Evolutionary conservation across 1,140 invertebrate genomes (phyloP).

Genomic region (Acromyrmex charruanus): DNA sequence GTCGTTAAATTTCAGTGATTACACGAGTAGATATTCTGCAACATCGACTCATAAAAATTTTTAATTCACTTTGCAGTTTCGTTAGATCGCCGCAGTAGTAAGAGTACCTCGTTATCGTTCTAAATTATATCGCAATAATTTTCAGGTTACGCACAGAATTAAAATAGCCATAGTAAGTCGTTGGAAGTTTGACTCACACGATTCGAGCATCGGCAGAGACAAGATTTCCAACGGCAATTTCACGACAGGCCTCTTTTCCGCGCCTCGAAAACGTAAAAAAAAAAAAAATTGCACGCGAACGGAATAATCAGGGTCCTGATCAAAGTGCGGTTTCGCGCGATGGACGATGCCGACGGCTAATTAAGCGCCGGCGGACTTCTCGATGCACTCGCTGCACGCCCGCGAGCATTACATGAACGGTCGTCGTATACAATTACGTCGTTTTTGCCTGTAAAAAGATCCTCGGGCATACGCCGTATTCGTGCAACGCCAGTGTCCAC

Average conservation of each 20-base stretch:
- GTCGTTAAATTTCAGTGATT: neutral
- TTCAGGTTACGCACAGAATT: neutral
- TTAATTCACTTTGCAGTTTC: neutral
- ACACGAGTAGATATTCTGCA: neutral
- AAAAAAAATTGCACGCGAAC: conserved; percentile 23
- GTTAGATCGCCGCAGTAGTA: neutral
- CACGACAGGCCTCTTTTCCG: conserved; percentile 26
- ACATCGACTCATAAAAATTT: neutral
- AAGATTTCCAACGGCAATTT: conserved; percentile 37
- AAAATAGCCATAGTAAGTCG: conserved; percentile 5
- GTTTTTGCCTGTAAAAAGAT: conserved; percentile 73
- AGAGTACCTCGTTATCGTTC: neutral
- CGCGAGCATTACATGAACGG: conserved; percentile 76
- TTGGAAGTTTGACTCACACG: neutral
- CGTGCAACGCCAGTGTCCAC: conserved; percentile 65
- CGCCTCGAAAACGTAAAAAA: conserved; percentile 46
- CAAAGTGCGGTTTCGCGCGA: conserved; percentile 72
- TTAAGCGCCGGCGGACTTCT: conserved; percentile 70
- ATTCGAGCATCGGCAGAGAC: neutral
- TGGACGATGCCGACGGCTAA: conserved; percentile 71
- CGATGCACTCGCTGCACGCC: conserved; percentile 60
- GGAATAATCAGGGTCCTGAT: conserved; percentile 72
- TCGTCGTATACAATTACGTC: conserved; percentile 78
- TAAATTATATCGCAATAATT: conserved; percentile 2
- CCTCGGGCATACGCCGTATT: conserved; percentile 50